Conservation (phyloP, 2,797 vertebrate species). For the Scomberomorus guttatus region DNA sequence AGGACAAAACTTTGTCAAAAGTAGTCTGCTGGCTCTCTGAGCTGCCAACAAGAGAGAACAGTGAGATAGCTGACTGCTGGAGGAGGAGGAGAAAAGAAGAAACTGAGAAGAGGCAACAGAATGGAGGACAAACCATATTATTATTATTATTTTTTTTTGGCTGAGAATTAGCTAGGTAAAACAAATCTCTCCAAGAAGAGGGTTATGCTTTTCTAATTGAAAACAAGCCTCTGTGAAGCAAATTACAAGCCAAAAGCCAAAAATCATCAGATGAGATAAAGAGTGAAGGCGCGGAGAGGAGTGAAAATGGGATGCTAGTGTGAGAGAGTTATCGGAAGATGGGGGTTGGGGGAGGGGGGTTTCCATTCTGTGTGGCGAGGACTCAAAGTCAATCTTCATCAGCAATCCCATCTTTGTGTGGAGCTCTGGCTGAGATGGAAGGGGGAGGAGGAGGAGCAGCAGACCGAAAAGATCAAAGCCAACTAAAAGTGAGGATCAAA, state of each 20-base stretch:
- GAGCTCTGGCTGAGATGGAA: slow-evolving; percentile 32
- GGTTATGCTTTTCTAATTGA: slow-evolving; percentile 53
- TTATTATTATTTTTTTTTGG: slow-evolving; percentile 15
- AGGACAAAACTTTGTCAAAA: slow-evolving; percentile 42
- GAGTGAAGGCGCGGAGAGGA: not conserved
- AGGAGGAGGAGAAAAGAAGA: slow-evolving; percentile 11
- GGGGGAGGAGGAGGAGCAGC: slow-evolving; percentile 57
- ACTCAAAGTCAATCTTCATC: slow-evolving; percentile 70
- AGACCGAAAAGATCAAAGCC: slow-evolving; percentile 75
- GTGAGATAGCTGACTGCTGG: slow-evolving; percentile 28
- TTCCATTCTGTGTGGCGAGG: slow-evolving; percentile 49
- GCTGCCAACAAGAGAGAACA: slow-evolving; percentile 48
- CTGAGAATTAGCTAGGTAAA: slow-evolving; percentile 7
- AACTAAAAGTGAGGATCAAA: slow-evolving; percentile 68
- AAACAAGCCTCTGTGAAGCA: slow-evolving; percentile 55
- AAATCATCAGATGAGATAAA: slow-evolving; percentile 58
- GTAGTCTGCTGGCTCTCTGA: slow-evolving; percentile 43
- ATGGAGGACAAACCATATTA: slow-evolving; percentile 24
- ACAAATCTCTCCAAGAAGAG: slow-evolving; percentile 8
- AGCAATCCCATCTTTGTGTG: slow-evolving; percentile 60
- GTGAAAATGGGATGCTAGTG: slow-evolving; percentile 25
- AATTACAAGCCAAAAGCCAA: slow-evolving; percentile 52
- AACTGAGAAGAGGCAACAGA: slow-evolving; percentile 38
- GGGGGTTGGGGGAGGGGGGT: not conserved
- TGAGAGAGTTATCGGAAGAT: slow-evolving; percentile 37